Percentiles rank a stretch among this genome's conserved stretches.
Conservation (phyloP, 2,888 invertebrate genomes). For the Criorhina ranunculi region DNA sequence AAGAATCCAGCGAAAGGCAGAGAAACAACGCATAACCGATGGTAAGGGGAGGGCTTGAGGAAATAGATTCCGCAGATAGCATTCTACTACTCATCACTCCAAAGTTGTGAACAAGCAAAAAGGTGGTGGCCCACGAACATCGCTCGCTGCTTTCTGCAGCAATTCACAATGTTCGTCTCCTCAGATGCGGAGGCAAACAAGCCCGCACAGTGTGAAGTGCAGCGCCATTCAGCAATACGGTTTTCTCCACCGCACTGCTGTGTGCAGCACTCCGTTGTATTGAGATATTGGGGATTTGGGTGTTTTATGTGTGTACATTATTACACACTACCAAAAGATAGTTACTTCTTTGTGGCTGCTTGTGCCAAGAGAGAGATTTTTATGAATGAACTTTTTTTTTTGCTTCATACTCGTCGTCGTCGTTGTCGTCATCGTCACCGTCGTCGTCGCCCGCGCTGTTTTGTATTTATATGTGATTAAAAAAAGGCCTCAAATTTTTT, state of each 20-base stretch:
- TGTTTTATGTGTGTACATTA: constrained; percentile 53
- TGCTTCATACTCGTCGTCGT: constrained; percentile 35
- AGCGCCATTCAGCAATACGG: constrained; percentile 37
- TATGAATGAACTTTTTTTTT: constrained; percentile 72
- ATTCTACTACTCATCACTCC: constrained; percentile 11
- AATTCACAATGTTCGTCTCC: not conserved
- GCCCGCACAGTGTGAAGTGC: constrained; percentile 34
- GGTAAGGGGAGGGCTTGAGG: not conserved
- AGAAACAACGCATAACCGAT: constrained; percentile 7
- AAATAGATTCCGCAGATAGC: constrained; percentile 15
- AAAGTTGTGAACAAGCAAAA: constrained; percentile 8
- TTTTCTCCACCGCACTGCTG: not conserved
- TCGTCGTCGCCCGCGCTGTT: constrained; percentile 40
- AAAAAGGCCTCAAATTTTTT: constrained; percentile 37
- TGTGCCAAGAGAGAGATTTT: constrained; percentile 56
- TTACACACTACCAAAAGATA: constrained; percentile 56
- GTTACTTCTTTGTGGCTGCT: constrained; percentile 53
- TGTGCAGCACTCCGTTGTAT: constrained; percentile 25
- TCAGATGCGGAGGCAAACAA: constrained; percentile 1
- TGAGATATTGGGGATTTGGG: constrained; percentile 47
- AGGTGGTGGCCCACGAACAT: not conserved
- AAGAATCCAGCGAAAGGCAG: not conserved
- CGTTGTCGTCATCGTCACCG: constrained; percentile 36
- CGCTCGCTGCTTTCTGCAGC: not conserved
- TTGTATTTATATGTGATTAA: constrained; percentile 38